Evolutionary conservation across 2,113 vertebrate genomes (phyloP), one percentile per base, ranked within the genome.

Genomic region (Lota lota): DNA sequence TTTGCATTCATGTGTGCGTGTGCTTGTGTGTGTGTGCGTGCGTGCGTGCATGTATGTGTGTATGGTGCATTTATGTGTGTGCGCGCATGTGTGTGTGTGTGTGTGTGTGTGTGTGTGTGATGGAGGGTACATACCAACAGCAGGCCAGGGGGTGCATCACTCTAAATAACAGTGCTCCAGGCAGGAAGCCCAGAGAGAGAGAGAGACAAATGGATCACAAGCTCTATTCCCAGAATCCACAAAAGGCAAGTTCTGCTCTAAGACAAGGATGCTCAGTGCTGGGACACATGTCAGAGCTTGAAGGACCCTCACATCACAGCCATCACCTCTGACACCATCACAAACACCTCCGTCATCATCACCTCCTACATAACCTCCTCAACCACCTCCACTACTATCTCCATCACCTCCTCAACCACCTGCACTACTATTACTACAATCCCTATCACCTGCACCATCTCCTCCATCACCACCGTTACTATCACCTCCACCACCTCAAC

Each of bases 111-210:
- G 73, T 72, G 58, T 12, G 19, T 69, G 73, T 77, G 83, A 86
- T 83, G 74, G 73, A 88, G 79, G 57, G 77, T 83, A 70, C 67
- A 72, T 76, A 79, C 76, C 68, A 59, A 69, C 64, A 79, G 80
- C 78, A 67, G 56, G 71, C 63, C 74, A 69, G 73, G 63, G 78
- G 75, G 80, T 78, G 75, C 82, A 86, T 87, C 82, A 82, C 80
- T 87, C 83, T 88, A 79, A 87, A 88, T 83, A 86, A 88, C 77
- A 68, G 81, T 74, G 76, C 78, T 82, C 82, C 81, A 82, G 82
- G 73, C 70, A 79, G 82, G 81, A 70, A 82, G 79, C 50, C 3
- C 81, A 73, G 61, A 63, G 70, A 59, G 74, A 33, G 60, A 61
- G 20, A 70, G 77, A 70, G 79, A 72, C 64, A 7, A 83, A 87